Conservation (phyloP, 2,888 invertebrate genomes). For the Heliconius charithonia region DNA sequence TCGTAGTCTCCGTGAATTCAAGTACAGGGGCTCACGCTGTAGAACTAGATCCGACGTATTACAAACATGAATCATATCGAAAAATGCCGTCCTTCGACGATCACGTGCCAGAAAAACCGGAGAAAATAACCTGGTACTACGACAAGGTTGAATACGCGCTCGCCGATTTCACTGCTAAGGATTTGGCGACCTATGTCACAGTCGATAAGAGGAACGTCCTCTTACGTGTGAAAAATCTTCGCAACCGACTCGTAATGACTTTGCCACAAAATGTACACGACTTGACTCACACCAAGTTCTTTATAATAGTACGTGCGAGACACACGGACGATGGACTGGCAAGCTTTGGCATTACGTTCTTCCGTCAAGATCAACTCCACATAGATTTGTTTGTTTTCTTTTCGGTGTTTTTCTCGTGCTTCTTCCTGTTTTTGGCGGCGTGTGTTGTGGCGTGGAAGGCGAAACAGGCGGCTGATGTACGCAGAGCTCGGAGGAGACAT, state of each 20-base stretch:
- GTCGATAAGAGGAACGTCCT: constrained; percentile 90
- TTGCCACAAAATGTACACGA: constrained; percentile 93
- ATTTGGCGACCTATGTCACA: constrained; percentile 93
- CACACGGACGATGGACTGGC: constrained; percentile 84
- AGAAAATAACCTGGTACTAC: constrained; percentile 50
- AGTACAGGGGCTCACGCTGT: constrained; percentile 90
- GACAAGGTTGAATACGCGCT: constrained; percentile 71
- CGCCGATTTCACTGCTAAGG: constrained; percentile 86
- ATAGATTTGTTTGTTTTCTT: constrained; percentile 99
- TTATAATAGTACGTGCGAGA: constrained; percentile 91
- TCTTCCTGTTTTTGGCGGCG: constrained; percentile 96
- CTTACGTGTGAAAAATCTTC: constrained; percentile 90
- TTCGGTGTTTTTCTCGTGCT: constrained; percentile 98
- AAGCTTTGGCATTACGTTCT: constrained; percentile 94
- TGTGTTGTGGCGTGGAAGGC: constrained; percentile 98
- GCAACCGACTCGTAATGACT: constrained; percentile 94
- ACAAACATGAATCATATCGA: constrained; percentile 71
- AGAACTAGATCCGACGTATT: constrained; percentile 85
- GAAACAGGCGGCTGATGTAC: constrained; percentile 95
- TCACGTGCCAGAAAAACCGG: constrained; percentile 63
- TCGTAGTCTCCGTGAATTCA: constrained; percentile 91
- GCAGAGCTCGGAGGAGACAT: constrained; percentile 93
- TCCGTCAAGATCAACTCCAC: constrained; percentile 97
- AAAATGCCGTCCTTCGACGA: constrained; percentile 76
- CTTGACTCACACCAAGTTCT: constrained; percentile 93